Base-by-base conservation (phyloP, 2,888 invertebrate species). In the Leucoptera coffeella region DNA sequence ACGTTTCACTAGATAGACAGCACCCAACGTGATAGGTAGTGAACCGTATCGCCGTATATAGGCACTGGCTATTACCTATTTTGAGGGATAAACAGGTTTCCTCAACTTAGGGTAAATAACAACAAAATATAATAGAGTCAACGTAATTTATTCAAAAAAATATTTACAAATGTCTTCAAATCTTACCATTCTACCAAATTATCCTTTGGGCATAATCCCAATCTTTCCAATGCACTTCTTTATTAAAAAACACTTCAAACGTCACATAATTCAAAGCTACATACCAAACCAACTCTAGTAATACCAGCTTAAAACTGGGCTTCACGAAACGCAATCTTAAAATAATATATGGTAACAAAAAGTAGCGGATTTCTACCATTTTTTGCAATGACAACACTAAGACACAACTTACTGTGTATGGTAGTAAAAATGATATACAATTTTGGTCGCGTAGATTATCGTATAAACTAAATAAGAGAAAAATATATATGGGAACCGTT, bases 361-460 rank as follows among this genome's bases (percentile, higher is more conserved):
- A 99, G 50, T 99, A 99, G n/a, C 99, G 77, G 17, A 94, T 74
- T 52, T 99, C 99, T 3, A 99, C 58, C 37, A 99, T 64, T 39
- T 79, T 78, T 43, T 97, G 95, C 6, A 94, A 83, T 1, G 85
- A 75, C 8, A 93, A 50, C 10, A 79, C 78, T 3, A 80, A 32
- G 25, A 74, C 43, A 4, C 81, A 44, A 29, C 83, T 76, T 1
- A 81, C 29, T 14, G 75, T 45, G 45, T 79, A 90, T 4, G 80
- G 67, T 1, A 80, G 21, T 14, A 75, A 48, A 30, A 79, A 80
- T 0, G 69, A 60, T 10, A 74, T 42, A 38, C 77, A 73, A 26
- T 64, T 61, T 30, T 61, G 60, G 22, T 58, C 46, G 32, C 55
- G 62, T 10, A 75, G 43, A 40, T 74, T 74, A 30, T 62, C 65